phyloP scores from a whole-genome alignment of 2,888 invertebrate species.

The Drosophila mercatorum region DNA sequence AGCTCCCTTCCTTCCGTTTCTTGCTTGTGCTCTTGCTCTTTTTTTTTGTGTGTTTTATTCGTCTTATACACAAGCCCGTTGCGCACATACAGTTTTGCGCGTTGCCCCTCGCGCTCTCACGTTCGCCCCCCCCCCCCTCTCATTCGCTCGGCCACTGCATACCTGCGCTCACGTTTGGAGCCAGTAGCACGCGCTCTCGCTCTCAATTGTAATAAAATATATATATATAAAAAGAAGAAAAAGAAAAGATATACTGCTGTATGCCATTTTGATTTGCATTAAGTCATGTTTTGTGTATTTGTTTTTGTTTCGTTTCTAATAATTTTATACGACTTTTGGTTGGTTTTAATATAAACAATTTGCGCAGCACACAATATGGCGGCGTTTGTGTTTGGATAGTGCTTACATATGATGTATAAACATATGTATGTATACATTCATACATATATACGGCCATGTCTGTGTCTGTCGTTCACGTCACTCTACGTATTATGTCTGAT shows the following conservation, averaged over 20 bases:
- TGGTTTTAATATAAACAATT: slow-evolving; percentile 52
- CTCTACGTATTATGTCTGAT: slow-evolving; percentile 67
- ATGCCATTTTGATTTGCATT: slow-evolving; percentile 71
- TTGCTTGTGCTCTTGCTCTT: slow-evolving; percentile 47
- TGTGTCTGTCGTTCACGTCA: slow-evolving; percentile 64
- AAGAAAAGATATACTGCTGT: slow-evolving; percentile 30
- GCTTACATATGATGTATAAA: slow-evolving; percentile 57
- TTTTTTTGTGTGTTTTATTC: slow-evolving; percentile 47
- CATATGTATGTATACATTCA: slow-evolving; percentile 10
- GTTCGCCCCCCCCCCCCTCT: slow-evolving; percentile 24
- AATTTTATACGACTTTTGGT: slow-evolving; percentile 45
- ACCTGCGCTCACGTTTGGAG: slow-evolving; percentile 68
- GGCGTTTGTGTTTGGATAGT: slow-evolving; percentile 61
- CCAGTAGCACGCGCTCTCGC: slow-evolving; percentile 48
- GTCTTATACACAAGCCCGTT: slow-evolving; percentile 76
- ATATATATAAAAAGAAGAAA: slow-evolving; percentile 6
- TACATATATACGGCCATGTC: slow-evolving; percentile 1
- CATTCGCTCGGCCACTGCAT: slow-evolving; percentile 5
- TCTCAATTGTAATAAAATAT: slow-evolving; percentile 57
- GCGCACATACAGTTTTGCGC: slow-evolving; percentile 72
- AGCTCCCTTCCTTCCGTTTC: slow-evolving; percentile 75
- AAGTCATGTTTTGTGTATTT: slow-evolving; percentile 67
- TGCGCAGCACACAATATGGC: slow-evolving; percentile 71
- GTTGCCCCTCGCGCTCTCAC: slow-evolving; percentile 35
- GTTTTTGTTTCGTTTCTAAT: slow-evolving; percentile 54